A percentile compares a stretch with the other conserved stretches of the same genome.
phyloP scores from a whole-genome alignment of 2,113 vertebrate genomes.

The Macroglossus sobrinus region DNA sequence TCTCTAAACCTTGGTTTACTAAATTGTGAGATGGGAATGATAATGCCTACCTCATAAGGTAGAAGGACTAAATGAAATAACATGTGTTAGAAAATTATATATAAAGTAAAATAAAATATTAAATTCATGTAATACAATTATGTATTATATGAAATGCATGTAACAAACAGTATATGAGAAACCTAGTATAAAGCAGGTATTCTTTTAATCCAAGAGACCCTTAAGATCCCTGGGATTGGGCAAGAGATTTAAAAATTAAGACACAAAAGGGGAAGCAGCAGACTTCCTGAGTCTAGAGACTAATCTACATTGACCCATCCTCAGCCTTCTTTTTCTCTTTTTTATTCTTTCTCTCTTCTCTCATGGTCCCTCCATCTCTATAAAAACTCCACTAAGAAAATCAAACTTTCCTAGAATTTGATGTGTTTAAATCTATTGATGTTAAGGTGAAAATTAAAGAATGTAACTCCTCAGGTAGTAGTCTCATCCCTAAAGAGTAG shows the following conservation, averaged over 20 bases:
- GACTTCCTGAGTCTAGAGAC: background rate
- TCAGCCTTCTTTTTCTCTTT: background rate
- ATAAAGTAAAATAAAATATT: background rate
- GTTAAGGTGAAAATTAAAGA: background rate
- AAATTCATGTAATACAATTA: background rate
- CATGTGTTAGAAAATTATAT: background rate
- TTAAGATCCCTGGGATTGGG: background rate
- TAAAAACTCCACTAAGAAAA: background rate
- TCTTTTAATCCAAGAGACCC: background rate
- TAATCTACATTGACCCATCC: background rate
- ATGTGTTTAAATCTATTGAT: background rate
- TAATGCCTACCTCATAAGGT: background rate
- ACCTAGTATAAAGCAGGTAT: background rate
- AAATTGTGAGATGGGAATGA: background rate
- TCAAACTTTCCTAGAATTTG: background rate
- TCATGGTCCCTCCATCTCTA: background rate
- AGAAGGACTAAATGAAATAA: background rate
- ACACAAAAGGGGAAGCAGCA: background rate
- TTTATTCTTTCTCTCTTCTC: background rate
- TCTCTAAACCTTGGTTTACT: background rate
- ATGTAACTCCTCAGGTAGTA: background rate
- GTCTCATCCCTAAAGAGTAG: background rate
- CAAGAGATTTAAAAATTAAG: background rate
- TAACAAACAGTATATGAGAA: background rate
- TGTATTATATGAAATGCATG: background rate